phyloP scores from a whole-genome alignment of 1,140 invertebrate genomes.

The Lethrus apterus region DNA sequence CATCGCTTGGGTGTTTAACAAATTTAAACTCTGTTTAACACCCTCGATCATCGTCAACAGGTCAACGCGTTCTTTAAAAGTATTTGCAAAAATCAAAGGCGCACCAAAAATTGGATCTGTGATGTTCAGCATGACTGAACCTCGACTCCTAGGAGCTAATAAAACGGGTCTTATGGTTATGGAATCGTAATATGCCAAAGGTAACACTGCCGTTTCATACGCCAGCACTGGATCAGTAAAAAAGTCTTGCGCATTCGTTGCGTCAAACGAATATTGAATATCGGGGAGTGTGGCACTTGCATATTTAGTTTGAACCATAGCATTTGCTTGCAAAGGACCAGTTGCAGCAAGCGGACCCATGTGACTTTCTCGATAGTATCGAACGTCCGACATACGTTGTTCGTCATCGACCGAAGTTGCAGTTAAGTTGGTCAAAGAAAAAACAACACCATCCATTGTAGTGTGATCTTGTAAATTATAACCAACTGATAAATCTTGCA shows the following conservation, averaged over 20 bases:
- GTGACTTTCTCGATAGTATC: slow-evolving; percentile 42
- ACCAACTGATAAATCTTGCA: slow-evolving; percentile 60
- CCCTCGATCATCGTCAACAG: slow-evolving; percentile 47
- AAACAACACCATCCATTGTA: slow-evolving; percentile 51
- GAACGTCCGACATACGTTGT: slow-evolving; percentile 46
- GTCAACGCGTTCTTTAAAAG: slow-evolving; percentile 52
- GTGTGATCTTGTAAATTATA: slow-evolving; percentile 74
- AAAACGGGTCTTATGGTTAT: slow-evolving; percentile 41
- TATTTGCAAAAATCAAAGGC: slow-evolving; percentile 62
- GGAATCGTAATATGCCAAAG: slow-evolving; percentile 46
- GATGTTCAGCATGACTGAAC: slow-evolving; percentile 48
- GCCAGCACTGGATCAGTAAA: slow-evolving; percentile 45
- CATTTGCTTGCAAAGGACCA: slow-evolving; percentile 43
- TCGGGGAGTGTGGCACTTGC: slow-evolving; percentile 46
- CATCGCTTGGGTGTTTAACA: slow-evolving; percentile 45
- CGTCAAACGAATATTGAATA: slow-evolving; percentile 58
- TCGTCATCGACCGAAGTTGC: slow-evolving; percentile 44
- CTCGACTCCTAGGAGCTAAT: slow-evolving; percentile 51
- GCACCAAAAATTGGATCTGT: slow-evolving; percentile 49
- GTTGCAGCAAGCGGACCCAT: slow-evolving; percentile 47
- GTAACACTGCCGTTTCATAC: slow-evolving; percentile 42
- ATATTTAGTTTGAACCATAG: slow-evolving; percentile 48
- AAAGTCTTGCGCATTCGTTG: slow-evolving; percentile 41
- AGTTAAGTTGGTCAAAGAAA: slow-evolving; percentile 47
- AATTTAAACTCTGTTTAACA: slow-evolving; percentile 43